Evolutionary conservation across 2,797 vertebrate genomes (phyloP), one percentile per base, ranked within the genome.

Genomic region (Manis pentadactyla): DNA sequence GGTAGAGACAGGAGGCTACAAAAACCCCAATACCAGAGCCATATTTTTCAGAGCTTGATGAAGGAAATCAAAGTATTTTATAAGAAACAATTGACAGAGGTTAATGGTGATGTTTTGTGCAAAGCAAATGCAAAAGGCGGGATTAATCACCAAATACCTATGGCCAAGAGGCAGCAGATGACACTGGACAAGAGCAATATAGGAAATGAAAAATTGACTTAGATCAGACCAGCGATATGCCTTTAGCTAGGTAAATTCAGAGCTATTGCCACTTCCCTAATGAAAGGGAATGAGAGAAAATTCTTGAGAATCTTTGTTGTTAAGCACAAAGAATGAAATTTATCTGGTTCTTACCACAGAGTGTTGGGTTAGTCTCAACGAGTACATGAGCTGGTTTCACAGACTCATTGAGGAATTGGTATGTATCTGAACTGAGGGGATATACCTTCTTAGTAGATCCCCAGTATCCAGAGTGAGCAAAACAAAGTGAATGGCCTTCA

Each of bases 41-140:
- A 39, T 31, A 49, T 61, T 83, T 55, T 69, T 73, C 55, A 90
- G 69, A 94, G 37, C 66, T 63, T 85, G 53, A 57, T 81, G 63
- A 66, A 89, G 37, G 37, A 69, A 85, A 90, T n/a, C 17, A 21
- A 92, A 96, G 82, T 34, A 29, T 78, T 93, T 83, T 83, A n/a
- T 37, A 78, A 51, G 18, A 73, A 55, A 68, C 17, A 46, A 37
- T 14, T n/a, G 53, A 49, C 15, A 78, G 9, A 18, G 46, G 51
- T 88, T 37, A 27, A 19, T 64, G 46, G 9, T 21, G 34, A 12
- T 61, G 59, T 61, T 74, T 42, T 49, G 12, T 37, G 57, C 31
- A 42, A 94, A 37, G 18, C 25, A 53, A 31, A n/a, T 4, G 25
- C 29, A 59, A 92, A 73, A 11, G n/a, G 34, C 46, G n/a, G 85